Evolutionary conservation across 2,113 vertebrate species (phyloP), one percentile per base, ranked within the genome.

Genomic region (Rhabdornis inornatus): DNA sequence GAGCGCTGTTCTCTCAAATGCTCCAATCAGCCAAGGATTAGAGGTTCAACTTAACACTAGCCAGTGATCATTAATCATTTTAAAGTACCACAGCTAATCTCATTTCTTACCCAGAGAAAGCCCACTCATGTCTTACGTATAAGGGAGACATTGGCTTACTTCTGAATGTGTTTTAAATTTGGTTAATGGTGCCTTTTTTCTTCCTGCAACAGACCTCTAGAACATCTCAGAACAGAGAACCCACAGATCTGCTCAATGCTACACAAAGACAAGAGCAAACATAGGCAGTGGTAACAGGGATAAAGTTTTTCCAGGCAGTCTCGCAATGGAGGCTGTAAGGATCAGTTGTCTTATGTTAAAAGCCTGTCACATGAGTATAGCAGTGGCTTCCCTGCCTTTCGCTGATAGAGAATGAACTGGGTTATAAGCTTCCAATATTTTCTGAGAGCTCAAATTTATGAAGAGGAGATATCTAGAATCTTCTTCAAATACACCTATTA

Each of bases 31-130:
- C 10, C 59, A 79, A 89, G 57, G 28, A 95, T 69, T 91, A 79
- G 27, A 90, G 60, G 31, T 83, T 88, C 87, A 88, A 77, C 82
- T 85, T 91, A 79, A 88, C 33, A n/a, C 28, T 90, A 83, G 33
- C 65, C 31, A 80, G 45, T 28, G 57, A 84, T 69, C 77, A 68
- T 61, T 92, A 92, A 80, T 87, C 49, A 95, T 77, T 91, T 82
- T 88, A 53, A 97, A 87, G 85, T 91, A 83, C 40, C 71, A 69
- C n/a, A 77, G 60, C 55, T 95, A 86, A 94, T 87, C 55, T 85
- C 24, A 61, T 53, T 85, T 83, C 63, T 80, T 35, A 83, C 7
- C 28, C 63, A 94, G 66, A 86, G 53, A 83, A 90, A 83, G 53
- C 18, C 66, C 20, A 45, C 63, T 86, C 55, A 4, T 31, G 7